These are phyloP conservation scores for Ormyrus pomaceus DNA, from an alignment of 2,888 invertebrate species.

Conservation along the genomic window DNA sequence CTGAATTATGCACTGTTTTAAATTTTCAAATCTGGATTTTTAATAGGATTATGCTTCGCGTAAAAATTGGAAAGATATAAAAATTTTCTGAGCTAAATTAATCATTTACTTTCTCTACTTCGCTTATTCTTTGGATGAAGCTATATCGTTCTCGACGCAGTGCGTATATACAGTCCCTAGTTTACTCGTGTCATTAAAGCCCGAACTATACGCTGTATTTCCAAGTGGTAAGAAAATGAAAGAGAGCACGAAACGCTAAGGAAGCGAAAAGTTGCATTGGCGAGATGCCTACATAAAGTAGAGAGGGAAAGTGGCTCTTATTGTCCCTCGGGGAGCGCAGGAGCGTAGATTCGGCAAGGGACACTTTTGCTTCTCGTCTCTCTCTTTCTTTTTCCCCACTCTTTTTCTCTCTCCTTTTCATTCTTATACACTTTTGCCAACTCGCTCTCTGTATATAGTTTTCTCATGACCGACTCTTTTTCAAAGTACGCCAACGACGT, in stretches of 20 bases:
- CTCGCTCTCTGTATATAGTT: neutral
- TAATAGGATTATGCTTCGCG: no score
- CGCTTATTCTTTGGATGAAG: no score
- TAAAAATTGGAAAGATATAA: no score
- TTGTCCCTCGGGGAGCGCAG: constrained; percentile 69
- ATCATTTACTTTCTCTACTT: no score
- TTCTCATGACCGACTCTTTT: no score
- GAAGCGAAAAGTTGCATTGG: constrained; percentile 59
- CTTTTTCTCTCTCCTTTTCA: neutral
- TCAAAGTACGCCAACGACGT: no score
- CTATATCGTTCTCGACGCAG: no score
- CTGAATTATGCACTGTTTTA: no score
- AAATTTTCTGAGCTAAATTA: no score
- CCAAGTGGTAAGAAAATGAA: constrained; percentile 20
- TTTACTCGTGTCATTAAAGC: no score
- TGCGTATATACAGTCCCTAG: no score
- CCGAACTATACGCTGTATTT: neutral
- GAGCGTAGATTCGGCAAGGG: constrained; percentile 56
- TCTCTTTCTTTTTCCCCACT: constrained; percentile 3
- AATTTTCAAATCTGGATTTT: no score
- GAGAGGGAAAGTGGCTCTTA: constrained; percentile 68
- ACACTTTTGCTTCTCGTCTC: constrained; percentile 44
- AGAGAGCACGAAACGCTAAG: constrained; percentile 49
- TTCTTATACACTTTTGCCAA: neutral
- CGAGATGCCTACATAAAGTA: constrained; percentile 52